Conservation (phyloP, 1,140 invertebrate genomes). For the Ylistrum balloti region DNA sequence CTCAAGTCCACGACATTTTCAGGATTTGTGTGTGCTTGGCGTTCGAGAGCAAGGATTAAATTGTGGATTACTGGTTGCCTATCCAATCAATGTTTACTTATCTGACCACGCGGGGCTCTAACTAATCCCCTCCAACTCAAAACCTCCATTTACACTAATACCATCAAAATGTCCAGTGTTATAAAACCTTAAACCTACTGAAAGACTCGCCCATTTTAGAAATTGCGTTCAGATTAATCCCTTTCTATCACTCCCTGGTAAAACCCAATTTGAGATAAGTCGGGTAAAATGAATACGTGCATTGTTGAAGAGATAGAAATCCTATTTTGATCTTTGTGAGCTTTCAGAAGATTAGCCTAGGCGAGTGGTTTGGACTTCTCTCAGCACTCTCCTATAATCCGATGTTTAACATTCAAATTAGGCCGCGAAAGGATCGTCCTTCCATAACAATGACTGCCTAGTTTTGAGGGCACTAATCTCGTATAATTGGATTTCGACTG, state of each 20-base stretch:
- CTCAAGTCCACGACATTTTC: slow-evolving; percentile 26
- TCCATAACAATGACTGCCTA: background rate
- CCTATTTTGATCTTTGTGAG: slow-evolving; percentile 62
- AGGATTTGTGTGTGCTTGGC: slow-evolving; percentile 37
- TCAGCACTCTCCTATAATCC: slow-evolving; percentile 59
- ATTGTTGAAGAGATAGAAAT: slow-evolving; percentile 62
- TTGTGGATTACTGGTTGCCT: slow-evolving; percentile 20
- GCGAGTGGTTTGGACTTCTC: slow-evolving; percentile 38
- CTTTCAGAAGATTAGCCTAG: slow-evolving; percentile 37
- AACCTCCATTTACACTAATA: slow-evolving; percentile 57
- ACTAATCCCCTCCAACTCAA: slow-evolving; percentile 41
- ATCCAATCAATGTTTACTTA: slow-evolving; percentile 51
- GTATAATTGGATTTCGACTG: slow-evolving; percentile 29
- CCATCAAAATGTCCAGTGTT: slow-evolving; percentile 52
- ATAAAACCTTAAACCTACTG: slow-evolving; percentile 52
- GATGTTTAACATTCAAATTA: slow-evolving; percentile 71
- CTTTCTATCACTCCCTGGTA: slow-evolving; percentile 53
- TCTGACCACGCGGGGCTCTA: slow-evolving; percentile 48
- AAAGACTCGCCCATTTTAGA: slow-evolving; percentile 52
- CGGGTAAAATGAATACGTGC: slow-evolving; percentile 56
- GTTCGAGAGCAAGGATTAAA: slow-evolving; percentile 1
- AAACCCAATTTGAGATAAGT: slow-evolving; percentile 63
- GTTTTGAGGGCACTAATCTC: slow-evolving; percentile 32
- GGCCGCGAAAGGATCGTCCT: slow-evolving; percentile 19
- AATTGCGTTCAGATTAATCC: slow-evolving; percentile 51